A percentile compares a stretch with the other conserved stretches of the same genome.
Conservation (phyloP, 2,888 invertebrate species). For the Eurytoma adleriae region DNA sequence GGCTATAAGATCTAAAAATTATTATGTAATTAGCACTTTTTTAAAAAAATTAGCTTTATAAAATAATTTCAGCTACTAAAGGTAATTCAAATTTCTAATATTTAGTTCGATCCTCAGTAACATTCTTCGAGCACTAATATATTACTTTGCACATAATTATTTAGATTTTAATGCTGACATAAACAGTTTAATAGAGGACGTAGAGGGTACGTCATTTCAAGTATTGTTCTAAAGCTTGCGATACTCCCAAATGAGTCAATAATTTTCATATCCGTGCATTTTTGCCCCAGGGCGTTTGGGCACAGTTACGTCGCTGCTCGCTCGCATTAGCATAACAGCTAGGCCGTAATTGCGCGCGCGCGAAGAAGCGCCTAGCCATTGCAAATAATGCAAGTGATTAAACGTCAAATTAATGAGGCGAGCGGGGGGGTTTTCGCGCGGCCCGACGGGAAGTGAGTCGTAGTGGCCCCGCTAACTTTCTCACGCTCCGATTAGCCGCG, state of each 20-base stretch:
- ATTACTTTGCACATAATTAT: too few species aligned
- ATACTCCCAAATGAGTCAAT: background rate
- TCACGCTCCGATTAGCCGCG: conserved; percentile 38
- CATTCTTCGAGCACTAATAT: too few species aligned
- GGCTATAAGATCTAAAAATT: background rate
- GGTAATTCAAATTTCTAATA: too few species aligned
- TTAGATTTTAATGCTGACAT: too few species aligned
- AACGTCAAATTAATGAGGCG: conserved; percentile 13
- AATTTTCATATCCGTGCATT: too few species aligned
- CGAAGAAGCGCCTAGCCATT: background rate
- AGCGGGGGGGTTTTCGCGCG: background rate
- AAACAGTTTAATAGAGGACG: too few species aligned
- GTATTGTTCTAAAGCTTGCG: background rate
- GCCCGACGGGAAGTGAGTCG: background rate
- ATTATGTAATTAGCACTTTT: background rate
- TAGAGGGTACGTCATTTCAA: background rate
- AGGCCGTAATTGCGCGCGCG: background rate
- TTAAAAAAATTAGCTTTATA: too few species aligned
- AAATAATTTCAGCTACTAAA: too few species aligned
- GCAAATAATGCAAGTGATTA: conserved; percentile 11
- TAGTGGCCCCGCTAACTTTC: conserved; percentile 9
- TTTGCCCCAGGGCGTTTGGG: background rate
- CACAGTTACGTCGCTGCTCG: conserved; percentile 1
- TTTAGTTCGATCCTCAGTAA: too few species aligned
- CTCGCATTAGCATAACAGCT: conserved; percentile 15